Base-by-base conservation (phyloP, 2,113 vertebrate genomes). In the Alligator sinensis region DNA sequence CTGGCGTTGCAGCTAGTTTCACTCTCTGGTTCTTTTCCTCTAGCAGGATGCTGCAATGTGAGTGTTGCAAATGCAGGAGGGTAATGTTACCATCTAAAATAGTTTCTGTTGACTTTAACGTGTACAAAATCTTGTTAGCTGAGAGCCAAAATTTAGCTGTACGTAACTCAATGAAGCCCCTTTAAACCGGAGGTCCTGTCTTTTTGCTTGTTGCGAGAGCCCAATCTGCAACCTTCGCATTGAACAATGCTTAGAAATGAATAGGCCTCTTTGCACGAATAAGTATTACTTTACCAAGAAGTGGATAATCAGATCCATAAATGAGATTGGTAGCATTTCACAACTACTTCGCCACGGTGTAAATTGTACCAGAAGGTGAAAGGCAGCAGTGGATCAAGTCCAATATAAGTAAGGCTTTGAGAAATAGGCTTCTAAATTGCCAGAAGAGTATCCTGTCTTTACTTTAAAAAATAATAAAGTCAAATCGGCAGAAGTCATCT, bases 11-110 rank as follows among this genome's bases (percentile, higher is more conserved):
- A 47, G 21, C 10, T 21, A 22, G 1, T 27, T 89, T 87, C 0
- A 0, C 30, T 68, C 55, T 16, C 47, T 0, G 0, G n/a, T 84
- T 86, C 38, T 34, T 30, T n/a, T 17, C 9, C 25, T 68, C 24
- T 57, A 55, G 74, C 74, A 55, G 47, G 14, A 27, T 24, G 15
- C 38, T 57, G 66, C 70, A 89, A 66, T 72, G 79, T 2, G n/a
- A 66, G 59, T 75, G 91, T 64, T 57, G 34, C 13, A 38, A 24
- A 58, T 72, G 80, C 28, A 86, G 78, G 58, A 15, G 68, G 61
- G 27, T 72, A 87, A 0, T 11, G 30, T 17, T 84, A 27, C 19
- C 61, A 80, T 88, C 84, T 86, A 59, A 25, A 80, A 77, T 28
- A 58, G 22, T 92, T 86, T 74, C 4, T 1, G 19, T 16, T 66